Evolutionary conservation across 2,888 invertebrate genomes (phyloP), one percentile per base, ranked within the genome.

Genomic region (Rhagonycha lutea): DNA sequence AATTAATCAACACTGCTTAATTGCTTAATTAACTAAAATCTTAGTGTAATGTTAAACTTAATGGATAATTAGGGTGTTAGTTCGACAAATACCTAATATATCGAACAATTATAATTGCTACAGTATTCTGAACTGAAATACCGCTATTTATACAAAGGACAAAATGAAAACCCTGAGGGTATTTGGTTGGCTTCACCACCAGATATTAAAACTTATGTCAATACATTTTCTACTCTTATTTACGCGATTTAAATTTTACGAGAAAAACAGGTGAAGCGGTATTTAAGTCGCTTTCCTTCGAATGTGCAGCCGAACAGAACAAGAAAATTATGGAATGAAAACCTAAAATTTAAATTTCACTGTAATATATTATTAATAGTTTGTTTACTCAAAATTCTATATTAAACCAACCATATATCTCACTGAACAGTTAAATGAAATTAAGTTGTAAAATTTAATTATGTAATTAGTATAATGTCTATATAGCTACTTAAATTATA

Each of bases 11-110:
- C 18, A 24, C 12, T 24, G n/a, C 63, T 14, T 24, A 24, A 65
- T 65, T 65, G 63, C 63, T 26, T 65, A 65, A 65, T 65, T 26
- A 65, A 65, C 63, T 24, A 65, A 65, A 65, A 24, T 65, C 26
- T 65, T 24, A 26, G 18, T 65, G 63, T n/a, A 65, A 65, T 65
- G 26, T 65, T 65, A 65, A 65, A 23, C 26, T 24, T 26, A n/a
- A 24, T 65, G 63, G 63, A n/a, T 65, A 65, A 65, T 65, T 65
- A 65, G 23, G 63, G 24, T 65, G 24, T 65, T 65, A 65, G 63
- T 65, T 65, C 14, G 12, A 26, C 26, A 14, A 65, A 24, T 24
- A 18, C 26, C 63, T 65, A 65, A 26, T 14, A 65, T 26, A 65
- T 65, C 18, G 18, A 65, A 47, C 47, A 47, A 47, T 47, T 47